Conservation (phyloP, 2,113 vertebrate species). For the Sapajus apella region DNA sequence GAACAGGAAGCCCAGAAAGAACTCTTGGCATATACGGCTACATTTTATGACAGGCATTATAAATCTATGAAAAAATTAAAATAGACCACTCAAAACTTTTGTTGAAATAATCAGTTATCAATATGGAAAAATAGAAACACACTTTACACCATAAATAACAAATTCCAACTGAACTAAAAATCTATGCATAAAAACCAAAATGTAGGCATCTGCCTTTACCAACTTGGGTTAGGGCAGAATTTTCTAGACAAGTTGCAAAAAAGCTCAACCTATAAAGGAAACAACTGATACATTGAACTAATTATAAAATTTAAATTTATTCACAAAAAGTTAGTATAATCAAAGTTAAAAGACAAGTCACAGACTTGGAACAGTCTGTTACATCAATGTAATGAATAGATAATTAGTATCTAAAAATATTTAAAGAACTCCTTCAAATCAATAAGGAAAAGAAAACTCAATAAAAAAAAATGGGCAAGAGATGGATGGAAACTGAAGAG, state of each 20-base stretch:
- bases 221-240: neutral
- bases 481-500: neutral
- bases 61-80: neutral
- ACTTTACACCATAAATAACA: conserved; percentile 12
- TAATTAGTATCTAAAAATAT: neutral
- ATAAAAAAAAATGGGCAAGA: neutral
- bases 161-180: neutral
- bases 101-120: neutral
- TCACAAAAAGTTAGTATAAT: neutral
- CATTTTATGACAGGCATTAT: neutral
- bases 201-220: neutral
- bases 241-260: neutral
- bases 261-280: neutral
- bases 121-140: neutral
- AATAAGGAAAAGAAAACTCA: neutral
- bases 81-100: conserved; percentile 2
- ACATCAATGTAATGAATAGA: neutral
- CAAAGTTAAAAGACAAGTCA: conserved; percentile 26
- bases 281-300: neutral
- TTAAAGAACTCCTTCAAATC: conserved; percentile 33
- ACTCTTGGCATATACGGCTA: neutral
- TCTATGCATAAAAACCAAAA: conserved; percentile 22
- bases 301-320: conserved; percentile 13
- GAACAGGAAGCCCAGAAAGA: neutral
- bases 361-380: conserved; percentile 1